Base-by-base conservation (phyloP, 2,888 invertebrate species). In the Venusia cambrica region DNA sequence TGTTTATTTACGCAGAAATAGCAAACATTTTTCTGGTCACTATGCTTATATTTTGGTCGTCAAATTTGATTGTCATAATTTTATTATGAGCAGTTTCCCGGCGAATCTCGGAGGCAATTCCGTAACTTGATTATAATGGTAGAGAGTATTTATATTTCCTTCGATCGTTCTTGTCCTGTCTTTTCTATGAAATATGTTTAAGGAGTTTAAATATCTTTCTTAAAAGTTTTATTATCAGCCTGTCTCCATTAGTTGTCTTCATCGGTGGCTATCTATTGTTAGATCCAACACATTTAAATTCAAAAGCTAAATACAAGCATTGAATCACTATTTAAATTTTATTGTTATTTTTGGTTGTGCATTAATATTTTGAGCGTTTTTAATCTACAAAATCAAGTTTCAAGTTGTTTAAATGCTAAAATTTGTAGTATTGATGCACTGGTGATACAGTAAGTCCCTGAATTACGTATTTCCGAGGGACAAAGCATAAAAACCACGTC, bases 1-100 rank as follows among this genome's bases (percentile, higher is more conserved):
- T 77, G 75, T 84, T 81, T 87, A 75, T 84, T 87, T 87, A 83
- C 85, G 70, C 69, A 78, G 80, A 77, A 77, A 78, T 65, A 83
- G 69, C 83, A 85, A 85, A 85, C 74, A 81, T 73, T 74, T 55
- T 48, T 69, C 48, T 44, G 85, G 85, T 85, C 85, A 84, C 70
- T 81, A 51, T 55, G 63, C 59, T 63, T 64, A 50, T 54, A 63
- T 69, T 76, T 66, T 62, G 72, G 68, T 60, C 67, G 67, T 67
- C 58, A 72, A 73, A 84, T 78, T 79, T 62, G 73, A 78, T 81
- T 79, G 69, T 59, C 71, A 66, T 81, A 80, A 85, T 74, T 74
- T 64, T 62, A 69, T 77, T 75, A 67, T 41, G 51, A 57, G 51
- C 38, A 49, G 47, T 51, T 55, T 53, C 51, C 46, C 41, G 41